These are phyloP conservation scores for Muscidifurax raptorellus DNA, from an alignment of 1,140 invertebrate genomes.

Conservation along the genomic window DNA sequence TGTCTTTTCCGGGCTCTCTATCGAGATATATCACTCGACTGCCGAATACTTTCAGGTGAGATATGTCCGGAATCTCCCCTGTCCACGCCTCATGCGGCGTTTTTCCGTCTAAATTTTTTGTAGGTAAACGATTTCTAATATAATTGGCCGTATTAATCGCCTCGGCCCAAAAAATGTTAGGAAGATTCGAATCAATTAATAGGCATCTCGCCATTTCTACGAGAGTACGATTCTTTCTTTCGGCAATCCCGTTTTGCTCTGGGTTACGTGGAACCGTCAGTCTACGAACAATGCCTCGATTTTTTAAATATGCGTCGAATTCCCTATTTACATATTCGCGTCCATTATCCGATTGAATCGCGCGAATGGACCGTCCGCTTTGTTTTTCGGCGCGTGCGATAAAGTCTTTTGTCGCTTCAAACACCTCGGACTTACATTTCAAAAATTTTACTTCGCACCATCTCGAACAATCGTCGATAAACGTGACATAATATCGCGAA, in stretches of 20 bases:
- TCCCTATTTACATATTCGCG: neutral
- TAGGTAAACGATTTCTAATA: slow-evolving; percentile 49
- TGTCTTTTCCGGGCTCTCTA: slow-evolving; percentile 64
- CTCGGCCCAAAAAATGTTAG: neutral
- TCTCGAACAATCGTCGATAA: neutral
- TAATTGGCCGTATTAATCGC: slow-evolving; percentile 49
- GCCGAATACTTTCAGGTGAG: slow-evolving; percentile 70
- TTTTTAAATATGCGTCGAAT: neutral
- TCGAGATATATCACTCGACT: slow-evolving; percentile 59
- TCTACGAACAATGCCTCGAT: neutral
- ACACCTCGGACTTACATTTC: neutral
- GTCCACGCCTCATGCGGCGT: slow-evolving; percentile 63
- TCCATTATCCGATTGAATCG: neutral
- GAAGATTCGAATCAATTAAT: neutral
- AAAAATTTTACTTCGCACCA: neutral
- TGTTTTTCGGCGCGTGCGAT: neutral
- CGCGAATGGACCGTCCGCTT: neutral
- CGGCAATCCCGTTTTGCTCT: neutral
- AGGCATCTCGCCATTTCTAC: neutral
- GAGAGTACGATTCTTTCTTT: neutral
- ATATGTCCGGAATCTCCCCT: slow-evolving; percentile 60
- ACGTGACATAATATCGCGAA: neutral
- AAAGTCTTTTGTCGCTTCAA: neutral
- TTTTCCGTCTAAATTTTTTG: slow-evolving; percentile 47
- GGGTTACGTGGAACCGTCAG: neutral